Base-by-base conservation (phyloP, 2,888 invertebrate species). In the Apodemia duryi region DNA sequence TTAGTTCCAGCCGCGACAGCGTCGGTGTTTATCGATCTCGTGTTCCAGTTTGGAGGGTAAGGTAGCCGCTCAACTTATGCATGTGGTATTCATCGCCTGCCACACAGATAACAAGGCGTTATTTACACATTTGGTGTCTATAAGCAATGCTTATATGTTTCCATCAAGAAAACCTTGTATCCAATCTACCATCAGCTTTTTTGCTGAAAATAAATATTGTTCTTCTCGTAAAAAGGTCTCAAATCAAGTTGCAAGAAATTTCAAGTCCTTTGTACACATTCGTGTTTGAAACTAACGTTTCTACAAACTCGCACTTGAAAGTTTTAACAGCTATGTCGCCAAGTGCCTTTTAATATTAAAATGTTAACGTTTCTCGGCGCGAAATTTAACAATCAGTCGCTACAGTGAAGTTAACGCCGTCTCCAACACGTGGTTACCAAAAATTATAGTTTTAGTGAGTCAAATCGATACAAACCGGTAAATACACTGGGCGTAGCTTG, bases 391-490 rank as follows among this genome's bases (percentile, higher is more conserved):
- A 60, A 60, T 60, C 57, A 60, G 32, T 60, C 32, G 13, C 13
- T 35, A 32, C 32, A 2, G 57, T 60, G 57, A 67, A 68, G 67
- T 69, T 68, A 63, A 64, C 66, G 66, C 68, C 70, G 66, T 70
- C 67, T 63, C 67, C 68, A 67, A 62, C 68, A 70, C 68, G 70
- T 70, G 68, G 67, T 67, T 68, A 68, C 71, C 71, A 70, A 70
- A 69, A 71, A 71, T 71, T 70, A 71, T 69, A 84, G 79, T 80
- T 83, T 81, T 77, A 82, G 79, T 83, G 79, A 86, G 80, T 83
- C 79, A 82, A 87, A 86, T 88, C 88, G 83, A 88, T 88, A 84
- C 78, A 81, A 73, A 78, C 77, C 81, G 77, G 80, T 81, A 83
- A 83, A 82, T 80, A 78, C 73, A 72, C 71, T 76, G 76, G 74